Percentiles rank a stretch among this genome's conserved stretches.
These are phyloP conservation scores for Stenoptilia bipunctidactyla DNA, from an alignment of 2,888 invertebrate species.

Conservation along the genomic window DNA sequence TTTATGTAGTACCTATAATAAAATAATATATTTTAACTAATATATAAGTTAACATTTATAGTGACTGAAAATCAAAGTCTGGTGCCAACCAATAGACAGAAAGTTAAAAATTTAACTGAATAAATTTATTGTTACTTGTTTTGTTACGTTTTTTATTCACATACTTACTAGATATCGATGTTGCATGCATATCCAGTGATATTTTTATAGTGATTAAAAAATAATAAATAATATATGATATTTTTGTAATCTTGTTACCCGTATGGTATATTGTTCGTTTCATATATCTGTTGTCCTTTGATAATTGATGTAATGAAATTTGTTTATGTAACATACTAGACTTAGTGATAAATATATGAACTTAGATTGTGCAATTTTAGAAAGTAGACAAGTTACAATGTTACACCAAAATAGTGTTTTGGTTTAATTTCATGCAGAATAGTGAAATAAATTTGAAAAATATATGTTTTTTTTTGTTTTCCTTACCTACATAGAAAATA, in stretches of 20 bases:
- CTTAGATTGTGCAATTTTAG: slow-evolving; percentile 64
- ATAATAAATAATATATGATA: slow-evolving; percentile 8
- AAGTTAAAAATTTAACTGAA: too few relatives aligned
- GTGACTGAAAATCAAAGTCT: too few relatives aligned
- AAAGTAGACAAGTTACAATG: slow-evolving; percentile 31
- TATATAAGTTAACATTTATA: too few relatives aligned
- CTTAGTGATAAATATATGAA: slow-evolving; percentile 25
- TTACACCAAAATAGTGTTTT: slow-evolving; percentile 55
- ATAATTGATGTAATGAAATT: slow-evolving; percentile 20
- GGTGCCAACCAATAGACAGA: too few relatives aligned
- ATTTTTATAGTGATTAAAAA: slow-evolving; percentile 30
- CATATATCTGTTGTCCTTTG: slow-evolving; percentile 27
- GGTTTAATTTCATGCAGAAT: slow-evolving; percentile 58
- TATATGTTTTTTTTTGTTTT: too few relatives aligned
- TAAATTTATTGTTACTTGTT: neutral
- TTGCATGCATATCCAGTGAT: slow-evolving; percentile 41
- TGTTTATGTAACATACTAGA: slow-evolving; percentile 18
- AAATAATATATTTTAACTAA: too few relatives aligned
- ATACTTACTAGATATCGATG: slow-evolving; percentile 15
- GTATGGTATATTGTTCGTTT: slow-evolving; percentile 16
- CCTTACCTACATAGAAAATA: too few relatives aligned
- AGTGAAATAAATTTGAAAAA: slow-evolving; percentile 51
- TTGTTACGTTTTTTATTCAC: slow-evolving; percentile 2
- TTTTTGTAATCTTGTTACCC: neutral
- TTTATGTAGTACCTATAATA: too few relatives aligned